Evolutionary conservation across 2,888 invertebrate genomes (phyloP).

Genomic region (Dromius quadrimaculatus): DNA sequence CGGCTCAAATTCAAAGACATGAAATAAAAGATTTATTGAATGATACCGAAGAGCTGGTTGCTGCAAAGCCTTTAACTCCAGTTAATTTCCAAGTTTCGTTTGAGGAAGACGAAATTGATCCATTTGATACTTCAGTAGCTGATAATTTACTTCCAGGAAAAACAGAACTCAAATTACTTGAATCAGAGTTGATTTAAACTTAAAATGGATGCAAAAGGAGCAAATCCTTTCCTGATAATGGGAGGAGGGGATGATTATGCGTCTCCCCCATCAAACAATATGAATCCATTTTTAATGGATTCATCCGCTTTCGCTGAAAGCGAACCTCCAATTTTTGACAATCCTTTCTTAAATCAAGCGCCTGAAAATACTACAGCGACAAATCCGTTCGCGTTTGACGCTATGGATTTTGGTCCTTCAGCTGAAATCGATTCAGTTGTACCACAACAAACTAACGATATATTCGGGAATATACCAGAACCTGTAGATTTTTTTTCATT

Average conservation of each 20-base stretch:
- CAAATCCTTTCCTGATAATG: slow-evolving; percentile 85
- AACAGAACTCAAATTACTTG: slow-evolving; percentile 82
- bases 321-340: slow-evolving; percentile 67
- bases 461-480: slow-evolving; percentile 48
- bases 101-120: slow-evolving; percentile 75
- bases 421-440: slow-evolving; percentile 27
- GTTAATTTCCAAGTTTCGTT: slow-evolving; percentile 68
- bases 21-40: slow-evolving; percentile 59
- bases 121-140: slow-evolving; percentile 88
- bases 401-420: slow-evolving; percentile 62
- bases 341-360: slow-evolving; percentile 77
- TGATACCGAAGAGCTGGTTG: slow-evolving; percentile 60
- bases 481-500: slow-evolving; percentile 44
- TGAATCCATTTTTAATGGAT: slow-evolving; percentile 79
- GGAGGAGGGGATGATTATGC: slow-evolving; percentile 75
- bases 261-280: slow-evolving; percentile 68
- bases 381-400: slow-evolving; percentile 76
- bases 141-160: slow-evolving; percentile 80
- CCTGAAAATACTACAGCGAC: slow-evolving; percentile 64
- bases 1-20: slow-evolving; percentile 60
- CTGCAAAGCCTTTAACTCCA: slow-evolving; percentile 64
- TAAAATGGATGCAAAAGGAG: slow-evolving; percentile 72
- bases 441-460: slow-evolving; percentile 46
- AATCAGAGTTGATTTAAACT: slow-evolving; percentile 76
- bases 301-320: slow-evolving; percentile 62